Percentiles rank a stretch among this genome's conserved stretches.
phyloP scores from a whole-genome alignment of 2,113 vertebrate species.

The Cettia cetti region DNA sequence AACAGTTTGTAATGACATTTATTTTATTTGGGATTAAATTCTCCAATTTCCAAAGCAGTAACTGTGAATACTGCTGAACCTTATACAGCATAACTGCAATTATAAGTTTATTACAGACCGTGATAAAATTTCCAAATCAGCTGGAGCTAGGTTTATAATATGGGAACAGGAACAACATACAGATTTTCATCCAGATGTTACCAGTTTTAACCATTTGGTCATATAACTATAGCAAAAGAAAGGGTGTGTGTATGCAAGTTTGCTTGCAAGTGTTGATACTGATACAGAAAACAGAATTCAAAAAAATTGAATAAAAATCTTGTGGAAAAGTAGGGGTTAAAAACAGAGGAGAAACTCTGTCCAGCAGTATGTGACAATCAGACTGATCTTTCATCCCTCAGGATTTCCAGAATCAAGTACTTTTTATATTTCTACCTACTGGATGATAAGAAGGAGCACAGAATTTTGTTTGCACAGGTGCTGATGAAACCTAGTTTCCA shows the following conservation, averaged over 20 bases:
- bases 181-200: background rate
- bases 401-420: background rate
- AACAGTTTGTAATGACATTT: background rate
- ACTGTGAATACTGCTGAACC: background rate
- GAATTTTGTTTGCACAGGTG: background rate
- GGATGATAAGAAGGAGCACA: background rate
- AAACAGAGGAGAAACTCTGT: background rate
- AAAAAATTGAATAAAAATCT: background rate
- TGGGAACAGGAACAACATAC: background rate
- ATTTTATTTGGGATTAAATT: background rate
- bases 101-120: background rate
- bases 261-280: background rate
- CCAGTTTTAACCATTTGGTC: background rate
- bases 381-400: background rate
- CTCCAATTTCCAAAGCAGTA: background rate
- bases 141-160: background rate
- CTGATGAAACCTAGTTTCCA: background rate
- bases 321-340: background rate
- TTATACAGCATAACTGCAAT: background rate
- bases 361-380: background rate
- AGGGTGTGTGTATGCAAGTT: background rate
- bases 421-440: background rate
- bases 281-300: background rate
- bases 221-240: background rate
- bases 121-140: background rate